These are phyloP conservation scores for Smittia sp. DNA, from an alignment of 2,888 invertebrate species.

Conservation along the genomic window DNA sequence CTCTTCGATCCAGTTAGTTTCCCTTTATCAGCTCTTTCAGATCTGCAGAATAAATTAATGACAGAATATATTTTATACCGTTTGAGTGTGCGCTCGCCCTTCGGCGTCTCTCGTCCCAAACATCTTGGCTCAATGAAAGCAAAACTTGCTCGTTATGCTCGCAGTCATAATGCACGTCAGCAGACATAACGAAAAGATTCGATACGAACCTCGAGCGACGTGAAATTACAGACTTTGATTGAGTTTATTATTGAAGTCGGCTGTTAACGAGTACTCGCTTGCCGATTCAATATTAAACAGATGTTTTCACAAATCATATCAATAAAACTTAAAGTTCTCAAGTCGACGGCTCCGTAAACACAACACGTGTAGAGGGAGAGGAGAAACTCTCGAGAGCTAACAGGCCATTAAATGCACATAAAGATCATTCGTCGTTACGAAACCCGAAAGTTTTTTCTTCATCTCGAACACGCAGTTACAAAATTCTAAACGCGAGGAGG, in stretches of 20 bases:
- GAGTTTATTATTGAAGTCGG: too few relatives aligned
- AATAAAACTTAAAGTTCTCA: not conserved
- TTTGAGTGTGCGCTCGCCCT: not conserved
- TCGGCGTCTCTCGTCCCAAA: too few relatives aligned
- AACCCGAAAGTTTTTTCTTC: not conserved
- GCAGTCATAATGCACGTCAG: too few relatives aligned
- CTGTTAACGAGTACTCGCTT: not conserved
- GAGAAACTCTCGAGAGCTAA: not conserved
- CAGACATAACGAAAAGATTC: too few relatives aligned
- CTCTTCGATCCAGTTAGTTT: not conserved
- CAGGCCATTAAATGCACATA: slow-evolving; percentile 34
- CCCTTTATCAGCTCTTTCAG: not conserved
- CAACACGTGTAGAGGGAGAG: not conserved
- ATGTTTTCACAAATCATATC: slow-evolving; percentile 37
- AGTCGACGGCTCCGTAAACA: not conserved
- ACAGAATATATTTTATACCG: not conserved
- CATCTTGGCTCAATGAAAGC: too few relatives aligned
- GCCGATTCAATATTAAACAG: not conserved
- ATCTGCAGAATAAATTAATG: not conserved
- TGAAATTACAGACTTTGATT: too few relatives aligned
- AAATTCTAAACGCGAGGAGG: too few relatives aligned
- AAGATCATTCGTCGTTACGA: slow-evolving; percentile 26
- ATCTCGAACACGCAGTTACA: too few relatives aligned
- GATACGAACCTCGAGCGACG: too few relatives aligned
- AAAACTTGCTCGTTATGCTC: too few relatives aligned